Percentiles rank a stretch among this genome's conserved stretches.
Evolutionary conservation across 2,113 vertebrate genomes (phyloP).

Genomic region (Deroptyus accipitrinus): DNA sequence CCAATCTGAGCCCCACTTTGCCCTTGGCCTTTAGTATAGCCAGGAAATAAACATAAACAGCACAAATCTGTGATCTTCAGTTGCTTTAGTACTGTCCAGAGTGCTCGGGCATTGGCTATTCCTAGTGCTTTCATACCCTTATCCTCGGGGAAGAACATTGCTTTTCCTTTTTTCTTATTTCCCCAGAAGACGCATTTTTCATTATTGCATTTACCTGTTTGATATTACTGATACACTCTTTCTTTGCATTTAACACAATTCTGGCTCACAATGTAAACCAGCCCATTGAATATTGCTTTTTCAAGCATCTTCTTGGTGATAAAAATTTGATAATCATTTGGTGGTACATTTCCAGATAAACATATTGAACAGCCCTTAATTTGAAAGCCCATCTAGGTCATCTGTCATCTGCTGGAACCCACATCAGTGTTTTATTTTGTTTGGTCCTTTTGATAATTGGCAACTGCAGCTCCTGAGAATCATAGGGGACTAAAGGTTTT

Average conservation of each 20-base stretch:
- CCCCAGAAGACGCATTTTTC: not conserved
- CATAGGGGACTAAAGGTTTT: not conserved
- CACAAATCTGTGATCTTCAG: not conserved
- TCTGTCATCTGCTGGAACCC: not conserved
- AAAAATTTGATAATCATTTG: not conserved
- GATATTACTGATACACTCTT: rapidly evolving
- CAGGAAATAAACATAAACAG: not conserved
- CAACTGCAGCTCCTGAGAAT: not conserved
- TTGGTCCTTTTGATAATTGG: not conserved
- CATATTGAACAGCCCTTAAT: conserved; percentile 17
- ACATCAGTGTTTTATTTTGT: not conserved
- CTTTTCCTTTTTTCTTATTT: not conserved
- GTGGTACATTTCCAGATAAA: not conserved
- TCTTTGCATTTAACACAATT: not conserved
- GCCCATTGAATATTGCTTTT: not conserved
- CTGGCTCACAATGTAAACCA: not conserved
- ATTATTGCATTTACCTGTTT: not conserved
- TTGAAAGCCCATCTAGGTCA: not conserved
- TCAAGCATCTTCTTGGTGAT: not conserved
- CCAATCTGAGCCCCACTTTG: rapidly evolving
- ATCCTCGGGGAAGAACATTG: not conserved
- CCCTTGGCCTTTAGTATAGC: not conserved
- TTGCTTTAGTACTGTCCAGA: not conserved
- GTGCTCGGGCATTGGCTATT: not conserved
- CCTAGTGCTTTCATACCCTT: not conserved